phyloP scores from a whole-genome alignment of 2,888 invertebrate genomes.

The Gortyna flavago region DNA sequence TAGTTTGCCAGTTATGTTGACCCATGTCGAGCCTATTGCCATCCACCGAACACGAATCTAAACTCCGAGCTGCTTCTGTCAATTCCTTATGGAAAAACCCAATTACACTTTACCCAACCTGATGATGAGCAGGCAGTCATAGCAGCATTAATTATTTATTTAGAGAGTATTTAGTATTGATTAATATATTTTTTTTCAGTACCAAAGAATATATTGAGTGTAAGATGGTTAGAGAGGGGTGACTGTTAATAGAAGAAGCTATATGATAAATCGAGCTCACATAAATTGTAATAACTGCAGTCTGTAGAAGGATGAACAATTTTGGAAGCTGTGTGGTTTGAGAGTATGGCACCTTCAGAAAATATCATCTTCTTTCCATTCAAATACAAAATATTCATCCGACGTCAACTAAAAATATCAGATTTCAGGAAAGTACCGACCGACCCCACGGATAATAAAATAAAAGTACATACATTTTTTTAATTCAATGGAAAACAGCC shows the following conservation, averaged over 20 bases:
- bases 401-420: not conserved
- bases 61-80: not conserved
- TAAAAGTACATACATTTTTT: not conserved
- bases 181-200: no score
- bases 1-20: not conserved
- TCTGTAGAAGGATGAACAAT: not conserved
- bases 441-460: no score
- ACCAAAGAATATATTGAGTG: not conserved
- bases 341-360: not conserved
- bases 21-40: not conserved
- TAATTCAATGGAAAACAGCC: conserved; percentile 1
- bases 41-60: not conserved
- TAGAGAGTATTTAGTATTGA: no score
- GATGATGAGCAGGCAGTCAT: no score
- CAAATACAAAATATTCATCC: not conserved
- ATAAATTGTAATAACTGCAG: not conserved
- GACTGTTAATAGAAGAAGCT: not conserved
- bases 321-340: not conserved
- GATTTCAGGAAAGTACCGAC: not conserved
- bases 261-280: no score
- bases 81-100: not conserved
- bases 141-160: no score
- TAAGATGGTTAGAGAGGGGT: not conserved
- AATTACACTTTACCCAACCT: not conserved
- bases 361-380: not conserved